phyloP scores from a whole-genome alignment of 2,888 invertebrate species.

The Stramonita haemastoma region DNA sequence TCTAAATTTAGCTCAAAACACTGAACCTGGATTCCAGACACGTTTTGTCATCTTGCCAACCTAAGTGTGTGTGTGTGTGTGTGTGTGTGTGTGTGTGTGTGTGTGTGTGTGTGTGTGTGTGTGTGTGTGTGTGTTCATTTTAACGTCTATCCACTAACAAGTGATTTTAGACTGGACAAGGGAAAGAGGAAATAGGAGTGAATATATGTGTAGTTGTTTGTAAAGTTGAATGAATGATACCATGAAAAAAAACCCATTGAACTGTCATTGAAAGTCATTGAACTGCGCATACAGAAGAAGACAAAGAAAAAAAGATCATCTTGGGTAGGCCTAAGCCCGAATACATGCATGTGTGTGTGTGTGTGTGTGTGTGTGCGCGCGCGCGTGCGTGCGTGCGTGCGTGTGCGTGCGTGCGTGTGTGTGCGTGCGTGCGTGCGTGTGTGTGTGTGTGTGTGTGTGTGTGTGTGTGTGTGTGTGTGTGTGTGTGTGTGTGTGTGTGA shows the following conservation, averaged over 20 bases:
- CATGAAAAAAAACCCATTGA: too few species aligned
- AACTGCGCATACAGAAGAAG: too few species aligned
- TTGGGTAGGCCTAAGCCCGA: not conserved
- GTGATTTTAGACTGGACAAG: too few species aligned
- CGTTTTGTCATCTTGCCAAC: too few species aligned
- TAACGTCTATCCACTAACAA: too few species aligned
- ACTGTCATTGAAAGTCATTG: too few species aligned
- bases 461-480: not conserved
- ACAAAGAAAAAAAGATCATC: too few species aligned
- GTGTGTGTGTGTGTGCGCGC: not conserved
- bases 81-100: not conserved
- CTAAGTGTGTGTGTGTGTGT: not conserved
- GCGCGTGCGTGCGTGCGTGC: not conserved
- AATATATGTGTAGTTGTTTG: too few species aligned
- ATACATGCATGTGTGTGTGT: not conserved
- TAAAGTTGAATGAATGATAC: too few species aligned
- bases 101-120: not conserved
- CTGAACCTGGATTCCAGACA: too few species aligned
- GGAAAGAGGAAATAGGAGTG: too few species aligned
- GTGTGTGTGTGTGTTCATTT: not conserved
- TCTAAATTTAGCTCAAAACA: too few species aligned
- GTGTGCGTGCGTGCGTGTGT: not conserved
- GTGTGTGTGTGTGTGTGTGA: constrained; percentile 2
- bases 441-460: not conserved
- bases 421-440: not conserved